Evolutionary conservation across 2,888 invertebrate species (phyloP), one percentile per base, ranked within the genome.

Genomic region (Pterostichus niger): DNA sequence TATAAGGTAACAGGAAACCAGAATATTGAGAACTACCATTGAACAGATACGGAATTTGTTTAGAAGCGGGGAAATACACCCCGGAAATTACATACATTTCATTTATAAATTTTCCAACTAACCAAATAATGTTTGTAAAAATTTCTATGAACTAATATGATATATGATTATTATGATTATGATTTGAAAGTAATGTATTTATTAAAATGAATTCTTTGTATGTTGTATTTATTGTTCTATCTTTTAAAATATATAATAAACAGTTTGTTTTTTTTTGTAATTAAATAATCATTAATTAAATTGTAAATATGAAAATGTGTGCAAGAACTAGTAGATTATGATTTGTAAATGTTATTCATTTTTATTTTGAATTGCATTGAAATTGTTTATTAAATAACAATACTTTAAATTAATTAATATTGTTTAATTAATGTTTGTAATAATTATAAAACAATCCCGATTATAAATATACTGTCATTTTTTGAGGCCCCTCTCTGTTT

Each of bases 1-100:
- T 91, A 91, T 91, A 91, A 91, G 89, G 90, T 90, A 91, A 85
- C 91, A 91, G 91, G 91, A 90, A 86, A 88, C 86, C 90, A 91
- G 89, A 87, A 90, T 5, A 5, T 31, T 11, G 3, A 49, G 75
- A 75, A 75, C 17, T n/a, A 49, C n/a, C 9, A 11, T 1, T 17
- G 59, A 4, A 44, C 17, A 31, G 9, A 3, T 10, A 1, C 31
- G 13, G 44, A 73, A 52, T 75, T 75, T 75, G 75, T 52, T 75
- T 33, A 33, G 31, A 5, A 40, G 3, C 7, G 17, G 17, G 31
- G 3, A 5, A 52, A 52, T 6, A 52, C 52, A 5, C 52, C 6
- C 13, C 5, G 52, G 11, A 52, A 13, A 52, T 10, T 5, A 17
- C 1, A 17, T 71, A 44, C 35, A n/a, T 64, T n/a, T 10, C 11